These are phyloP conservation scores for Holocentrus rufus DNA, from an alignment of 2,797 vertebrate species.

Conservation along the genomic window DNA sequence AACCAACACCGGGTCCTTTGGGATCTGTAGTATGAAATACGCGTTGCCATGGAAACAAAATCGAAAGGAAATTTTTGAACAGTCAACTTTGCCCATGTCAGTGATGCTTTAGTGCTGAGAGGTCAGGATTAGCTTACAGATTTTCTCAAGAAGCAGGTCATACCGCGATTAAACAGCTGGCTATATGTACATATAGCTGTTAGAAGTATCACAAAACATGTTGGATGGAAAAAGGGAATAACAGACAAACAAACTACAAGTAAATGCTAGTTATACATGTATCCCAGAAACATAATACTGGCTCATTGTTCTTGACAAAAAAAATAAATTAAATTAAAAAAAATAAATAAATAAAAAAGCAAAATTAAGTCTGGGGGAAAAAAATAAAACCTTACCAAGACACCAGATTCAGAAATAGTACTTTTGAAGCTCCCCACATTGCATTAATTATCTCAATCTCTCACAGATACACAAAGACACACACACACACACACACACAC, in stretches of 20 bases:
- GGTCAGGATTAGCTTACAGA: slow-evolving; percentile 8
- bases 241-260: no score
- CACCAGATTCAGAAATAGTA: not conserved
- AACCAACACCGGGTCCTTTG: slow-evolving; percentile 10
- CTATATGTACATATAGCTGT: no score
- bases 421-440: not conserved
- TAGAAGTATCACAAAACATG: no score
- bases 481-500: not conserved
- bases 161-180: no score
- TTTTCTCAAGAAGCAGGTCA: not conserved
- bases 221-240: no score
- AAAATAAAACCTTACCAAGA: no score
- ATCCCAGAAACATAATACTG: not conserved
- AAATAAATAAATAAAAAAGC: no score
- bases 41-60: slow-evolving; percentile 44
- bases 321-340: no score
- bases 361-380: not conserved
- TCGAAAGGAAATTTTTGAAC: not conserved
- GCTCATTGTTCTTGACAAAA: not conserved
- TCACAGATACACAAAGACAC: not conserved
- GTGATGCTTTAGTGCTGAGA: not conserved
- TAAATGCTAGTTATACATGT: no score
- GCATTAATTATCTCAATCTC: not conserved
- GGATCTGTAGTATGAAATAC: slow-evolving; percentile 19
- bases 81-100: not conserved